These are phyloP conservation scores for Adelphocoris suturalis DNA, from an alignment of 2,888 invertebrate species.

Conservation along the genomic window DNA sequence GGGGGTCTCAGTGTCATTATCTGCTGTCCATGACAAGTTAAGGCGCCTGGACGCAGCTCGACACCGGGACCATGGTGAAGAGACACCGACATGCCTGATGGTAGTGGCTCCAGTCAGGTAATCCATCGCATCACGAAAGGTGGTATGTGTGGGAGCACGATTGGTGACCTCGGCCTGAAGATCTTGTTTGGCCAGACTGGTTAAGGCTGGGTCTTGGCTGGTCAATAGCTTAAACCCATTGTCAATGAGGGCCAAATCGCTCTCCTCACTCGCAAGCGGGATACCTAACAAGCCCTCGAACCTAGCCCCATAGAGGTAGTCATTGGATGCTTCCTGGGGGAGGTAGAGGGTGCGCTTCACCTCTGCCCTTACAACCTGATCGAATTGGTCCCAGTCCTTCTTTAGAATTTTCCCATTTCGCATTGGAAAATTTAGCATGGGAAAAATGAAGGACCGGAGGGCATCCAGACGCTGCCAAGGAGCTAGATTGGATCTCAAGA, in stretches of 20 bases:
- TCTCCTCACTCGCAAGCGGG: slow-evolving; percentile 61
- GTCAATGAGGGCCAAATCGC: slow-evolving; percentile 17
- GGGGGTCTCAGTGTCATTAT: background rate
- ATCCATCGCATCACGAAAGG: background rate
- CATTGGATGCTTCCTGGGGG: slow-evolving; percentile 64
- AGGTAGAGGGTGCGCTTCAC: slow-evolving; percentile 36
- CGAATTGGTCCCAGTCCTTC: slow-evolving; percentile 37
- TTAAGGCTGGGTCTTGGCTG: background rate
- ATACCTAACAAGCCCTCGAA: slow-evolving; percentile 55
- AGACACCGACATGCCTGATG: background rate
- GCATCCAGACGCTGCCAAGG: slow-evolving; percentile 58
- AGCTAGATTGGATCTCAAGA: slow-evolving; percentile 28
- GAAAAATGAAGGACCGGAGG: slow-evolving; percentile 52
- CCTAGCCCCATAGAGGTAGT: slow-evolving; percentile 58
- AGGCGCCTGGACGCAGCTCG: slow-evolving; percentile 33
- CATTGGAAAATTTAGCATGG: slow-evolving; percentile 52
- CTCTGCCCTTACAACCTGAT: slow-evolving; percentile 39
- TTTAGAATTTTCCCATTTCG: background rate
- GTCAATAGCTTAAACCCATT: slow-evolving; percentile 39
- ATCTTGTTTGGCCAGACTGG: slow-evolving; percentile 24
- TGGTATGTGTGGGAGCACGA: background rate
- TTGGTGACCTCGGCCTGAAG: slow-evolving; percentile 29
- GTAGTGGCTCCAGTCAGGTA: slow-evolving; percentile 9
- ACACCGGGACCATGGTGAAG: slow-evolving; percentile 23
- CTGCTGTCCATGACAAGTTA: background rate